Base-by-base conservation (phyloP, 1,140 invertebrate genomes). In the Heliconius eleuchia region DNA sequence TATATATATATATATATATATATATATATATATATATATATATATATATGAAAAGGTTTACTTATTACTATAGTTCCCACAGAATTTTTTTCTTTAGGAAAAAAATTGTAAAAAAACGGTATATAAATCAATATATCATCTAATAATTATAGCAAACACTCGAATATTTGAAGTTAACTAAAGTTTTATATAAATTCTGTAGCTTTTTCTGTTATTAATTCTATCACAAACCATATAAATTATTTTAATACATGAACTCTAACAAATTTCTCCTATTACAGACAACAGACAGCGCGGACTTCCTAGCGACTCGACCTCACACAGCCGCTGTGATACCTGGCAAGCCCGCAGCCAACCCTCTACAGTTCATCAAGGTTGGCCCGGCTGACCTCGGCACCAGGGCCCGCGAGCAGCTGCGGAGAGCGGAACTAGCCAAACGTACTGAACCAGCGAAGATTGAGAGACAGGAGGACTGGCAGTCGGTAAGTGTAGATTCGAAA, bases 381-480 rank as follows among this genome's bases (percentile, higher is more conserved):
- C 97, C 97, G n/a, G 97, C 97, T 80, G 97, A 97, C 82, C 95
- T 98, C 71, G 98, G 97, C 90, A 96, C 97, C 87, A 96, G 97
- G 60, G 98, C 98, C 8, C 96, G 98, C 84, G 97, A 98, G 88
- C 98, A 98, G 91, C 95, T 98, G 66, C 96, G 97, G 84, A 96
- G 98, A 82, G 97, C 97, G 7, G 97, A 98, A 86, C 97, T 98
- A 88, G 96, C 98, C 39, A 97, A 97, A 85, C 95, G 97, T 50
- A 97, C 97, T 82, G 96, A 97, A 87, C 96, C 97, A 73, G 95
- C 96, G 0, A 94, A 96, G 75, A 95, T 95, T 83, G 97, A 98
- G 89, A 97, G 98, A 84, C 97, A 97, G 71, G 97, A 98, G 91
- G 98, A 98, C 88, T 99, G 98, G 98, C 98, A 98, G 95, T 97